Conservation (phyloP, 2,888 invertebrate species). For the Melipona bicolor region DNA sequence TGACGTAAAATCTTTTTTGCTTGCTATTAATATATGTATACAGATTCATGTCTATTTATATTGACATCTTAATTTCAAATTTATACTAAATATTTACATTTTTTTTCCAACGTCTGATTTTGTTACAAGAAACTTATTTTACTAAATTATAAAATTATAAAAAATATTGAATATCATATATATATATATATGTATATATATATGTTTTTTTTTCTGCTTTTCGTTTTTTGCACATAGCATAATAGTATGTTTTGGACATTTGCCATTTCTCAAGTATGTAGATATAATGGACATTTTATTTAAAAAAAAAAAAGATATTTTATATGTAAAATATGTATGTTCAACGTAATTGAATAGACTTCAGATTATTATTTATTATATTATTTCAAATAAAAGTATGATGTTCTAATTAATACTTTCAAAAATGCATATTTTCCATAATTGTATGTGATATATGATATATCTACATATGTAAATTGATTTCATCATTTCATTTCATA, state of each 20-base stretch:
- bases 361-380: not conserved
- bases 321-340: not conserved
- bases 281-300: not conserved
- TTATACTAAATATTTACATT: no score
- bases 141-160: not conserved
- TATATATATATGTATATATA: no score
- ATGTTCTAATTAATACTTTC: not conserved
- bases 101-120: not conserved
- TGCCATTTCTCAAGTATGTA: slow-evolving; percentile 14
- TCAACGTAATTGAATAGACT: not conserved
- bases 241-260: slow-evolving; percentile 4
- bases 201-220: not conserved
- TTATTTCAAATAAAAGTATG: not conserved
- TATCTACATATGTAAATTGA: slow-evolving; percentile 23
- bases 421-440: slow-evolving; percentile 10
- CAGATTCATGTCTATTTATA: not conserved
- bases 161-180: not conserved
- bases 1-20: not conserved
- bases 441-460: not conserved
- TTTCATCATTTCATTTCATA: slow-evolving; percentile 49
- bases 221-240: not conserved
- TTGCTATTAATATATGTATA: not conserved
- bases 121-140: not conserved
- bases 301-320: not conserved
- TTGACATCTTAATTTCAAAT: not conserved